Conservation (phyloP, 2,113 vertebrate genomes). For the Etia nguti region DNA sequence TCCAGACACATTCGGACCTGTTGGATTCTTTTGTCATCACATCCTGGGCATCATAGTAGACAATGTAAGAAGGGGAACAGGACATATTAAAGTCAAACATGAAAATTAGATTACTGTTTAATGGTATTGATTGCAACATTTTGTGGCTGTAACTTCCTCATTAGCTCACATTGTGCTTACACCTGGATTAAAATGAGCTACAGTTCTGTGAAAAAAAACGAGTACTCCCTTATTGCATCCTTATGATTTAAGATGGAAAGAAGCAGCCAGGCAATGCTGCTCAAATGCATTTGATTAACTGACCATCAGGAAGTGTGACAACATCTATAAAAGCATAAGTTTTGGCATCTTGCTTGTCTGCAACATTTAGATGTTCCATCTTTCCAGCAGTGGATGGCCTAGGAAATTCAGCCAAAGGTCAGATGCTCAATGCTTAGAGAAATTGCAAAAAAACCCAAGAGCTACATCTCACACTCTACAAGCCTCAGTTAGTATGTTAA, state of each 20-base stretch:
- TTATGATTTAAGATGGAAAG: not conserved
- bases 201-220: not conserved
- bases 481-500: not conserved
- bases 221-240: not conserved
- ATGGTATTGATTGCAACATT: not conserved
- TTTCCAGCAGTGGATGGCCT: not conserved
- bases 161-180: not conserved
- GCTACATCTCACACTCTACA: not conserved
- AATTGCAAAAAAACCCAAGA: not conserved
- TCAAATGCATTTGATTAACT: not conserved
- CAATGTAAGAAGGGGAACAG: not conserved
- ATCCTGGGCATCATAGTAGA: slow-evolving; percentile 36
- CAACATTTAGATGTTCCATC: not conserved
- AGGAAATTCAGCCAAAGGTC: not conserved
- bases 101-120: not conserved
- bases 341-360: not conserved
- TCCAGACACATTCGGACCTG: slow-evolving; percentile 43
- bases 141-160: not conserved
- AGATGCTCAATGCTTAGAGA: not conserved
- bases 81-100: not conserved
- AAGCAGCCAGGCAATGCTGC: not conserved
- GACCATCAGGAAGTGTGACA: not conserved
- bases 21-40: slow-evolving; percentile 29
- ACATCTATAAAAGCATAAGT: not conserved
- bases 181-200: not conserved